Conservation (phyloP, 30 jellyfish, hydroid and myxozoan genomes). For the Turritopsis rubra region DNA sequence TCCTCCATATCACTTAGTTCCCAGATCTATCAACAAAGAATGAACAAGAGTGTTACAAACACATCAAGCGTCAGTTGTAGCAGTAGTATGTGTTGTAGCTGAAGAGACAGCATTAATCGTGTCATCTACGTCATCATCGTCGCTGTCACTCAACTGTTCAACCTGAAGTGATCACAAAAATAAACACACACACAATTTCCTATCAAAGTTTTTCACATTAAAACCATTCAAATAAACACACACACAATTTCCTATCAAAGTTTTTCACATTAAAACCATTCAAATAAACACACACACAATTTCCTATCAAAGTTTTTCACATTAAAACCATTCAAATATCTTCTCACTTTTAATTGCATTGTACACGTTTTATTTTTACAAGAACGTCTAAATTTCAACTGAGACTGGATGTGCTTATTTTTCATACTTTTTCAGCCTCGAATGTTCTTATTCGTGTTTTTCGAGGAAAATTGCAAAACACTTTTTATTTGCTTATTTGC, state of each 20-base stretch:
- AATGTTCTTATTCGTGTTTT: too few relatives aligned
- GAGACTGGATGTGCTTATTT: too few relatives aligned
- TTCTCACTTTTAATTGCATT: too few relatives aligned
- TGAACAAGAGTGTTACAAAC: constrained; percentile 1
- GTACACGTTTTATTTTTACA: too few relatives aligned
- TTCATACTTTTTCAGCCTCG: too few relatives aligned
- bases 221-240: not conserved
- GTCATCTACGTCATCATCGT: constrained; percentile 14
- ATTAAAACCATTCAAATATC: too few relatives aligned
- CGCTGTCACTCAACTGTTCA: constrained; percentile 25
- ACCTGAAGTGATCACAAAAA: constrained; percentile 13
- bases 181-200: not conserved
- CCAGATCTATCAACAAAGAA: constrained; percentile 11
- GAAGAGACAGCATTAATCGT: not conserved
- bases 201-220: too few relatives aligned
- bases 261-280: too few relatives aligned
- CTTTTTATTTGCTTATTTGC: too few relatives aligned
- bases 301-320: too few relatives aligned
- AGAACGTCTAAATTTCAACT: too few relatives aligned
- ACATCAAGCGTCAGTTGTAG: not conserved
- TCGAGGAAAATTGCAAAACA: too few relatives aligned
- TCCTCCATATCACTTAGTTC: constrained; percentile 17
- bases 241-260: not conserved
- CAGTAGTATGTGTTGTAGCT: not conserved
- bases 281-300: not conserved